A percentile compares a stretch with the other conserved stretches of the same genome.
Conservation (phyloP, 2,888 invertebrate species). For the Autographa gamma region DNA sequence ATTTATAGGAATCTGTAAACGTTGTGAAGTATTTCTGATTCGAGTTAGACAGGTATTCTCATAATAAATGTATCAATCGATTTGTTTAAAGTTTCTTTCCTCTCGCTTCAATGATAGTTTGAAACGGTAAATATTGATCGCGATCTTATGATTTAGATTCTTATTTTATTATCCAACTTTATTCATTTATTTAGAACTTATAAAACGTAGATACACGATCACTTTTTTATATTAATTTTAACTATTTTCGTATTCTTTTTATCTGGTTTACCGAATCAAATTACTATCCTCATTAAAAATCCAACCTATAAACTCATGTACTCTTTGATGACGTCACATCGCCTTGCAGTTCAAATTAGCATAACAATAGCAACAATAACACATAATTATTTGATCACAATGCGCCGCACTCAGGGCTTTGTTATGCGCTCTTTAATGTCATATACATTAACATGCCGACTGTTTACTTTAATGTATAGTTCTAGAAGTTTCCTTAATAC, state of each 20-base stretch:
- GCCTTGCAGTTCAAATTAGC: slow-evolving; percentile 51
- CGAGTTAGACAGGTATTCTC: slow-evolving; percentile 16
- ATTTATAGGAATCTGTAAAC: slow-evolving; percentile 32
- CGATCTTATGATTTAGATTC: no score
- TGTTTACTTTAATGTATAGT: neutral
- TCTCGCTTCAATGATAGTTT: neutral
- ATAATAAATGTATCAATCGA: slow-evolving; percentile 33
- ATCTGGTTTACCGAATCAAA: no score
- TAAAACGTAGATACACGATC: no score
- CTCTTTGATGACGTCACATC: slow-evolving; percentile 25
- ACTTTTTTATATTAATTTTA: no score
- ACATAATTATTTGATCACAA: slow-evolving; percentile 55
- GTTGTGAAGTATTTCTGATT: slow-evolving; percentile 32
- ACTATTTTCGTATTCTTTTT: no score
- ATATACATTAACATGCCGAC: slow-evolving; percentile 11
- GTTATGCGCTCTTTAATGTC: slow-evolving; percentile 16
- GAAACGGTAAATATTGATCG: no score
- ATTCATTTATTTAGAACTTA: no score
- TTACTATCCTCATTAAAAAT: neutral
- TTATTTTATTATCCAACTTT: no score
- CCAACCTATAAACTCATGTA: neutral
- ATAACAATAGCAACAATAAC: slow-evolving; percentile 55
- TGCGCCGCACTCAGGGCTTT: slow-evolving; percentile 25
- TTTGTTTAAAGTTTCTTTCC: slow-evolving; percentile 11
- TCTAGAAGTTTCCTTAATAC: neutral